Evolutionary conservation across 2,888 invertebrate species (phyloP).

Genomic region (Labia minor): DNA sequence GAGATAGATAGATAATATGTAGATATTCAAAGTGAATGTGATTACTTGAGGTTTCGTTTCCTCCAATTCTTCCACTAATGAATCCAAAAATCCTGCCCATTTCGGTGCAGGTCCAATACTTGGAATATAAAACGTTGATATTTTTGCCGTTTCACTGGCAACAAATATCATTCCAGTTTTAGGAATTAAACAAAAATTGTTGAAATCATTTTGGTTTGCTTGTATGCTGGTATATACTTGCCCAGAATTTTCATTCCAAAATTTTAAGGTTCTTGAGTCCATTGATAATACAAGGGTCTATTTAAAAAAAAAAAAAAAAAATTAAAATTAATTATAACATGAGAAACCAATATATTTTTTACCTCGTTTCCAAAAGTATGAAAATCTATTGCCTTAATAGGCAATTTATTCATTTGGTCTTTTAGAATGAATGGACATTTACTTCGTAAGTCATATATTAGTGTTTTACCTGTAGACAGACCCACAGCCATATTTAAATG

Average conservation of each 20-base stretch:
- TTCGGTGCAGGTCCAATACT: conserved; percentile 78
- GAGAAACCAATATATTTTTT: too few relatives aligned
- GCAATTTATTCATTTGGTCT: conserved; percentile 88
- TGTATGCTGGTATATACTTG: conserved; percentile 91
- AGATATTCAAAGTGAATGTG: too few relatives aligned
- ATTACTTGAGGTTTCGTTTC: conserved; percentile 45
- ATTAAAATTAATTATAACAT: too few relatives aligned
- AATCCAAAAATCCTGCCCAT: conserved; percentile 96
- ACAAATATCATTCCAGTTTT: conserved; percentile 84
- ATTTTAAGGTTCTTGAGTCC: neutral
- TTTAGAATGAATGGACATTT: conserved; percentile 78
- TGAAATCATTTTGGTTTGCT: conserved; percentile 59
- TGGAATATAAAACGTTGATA: conserved; percentile 90
- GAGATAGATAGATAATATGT: too few relatives aligned
- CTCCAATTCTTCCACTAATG: conserved; percentile 93
- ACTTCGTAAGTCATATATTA: conserved; percentile 89
- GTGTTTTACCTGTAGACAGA: conserved; percentile 83
- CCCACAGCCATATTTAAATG: conserved; percentile 76
- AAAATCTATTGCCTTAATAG: conserved; percentile 81
- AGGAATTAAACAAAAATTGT: conserved; percentile 85
- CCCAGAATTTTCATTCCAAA: conserved; percentile 39
- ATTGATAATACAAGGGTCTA: conserved; percentile 39
- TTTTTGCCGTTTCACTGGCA: conserved; percentile 89
- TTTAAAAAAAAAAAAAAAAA: too few relatives aligned
- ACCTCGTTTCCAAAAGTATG: conserved; percentile 52